Evolutionary conservation across 2,113 vertebrate species (phyloP).

Genomic region (Pitta sordida): DNA sequence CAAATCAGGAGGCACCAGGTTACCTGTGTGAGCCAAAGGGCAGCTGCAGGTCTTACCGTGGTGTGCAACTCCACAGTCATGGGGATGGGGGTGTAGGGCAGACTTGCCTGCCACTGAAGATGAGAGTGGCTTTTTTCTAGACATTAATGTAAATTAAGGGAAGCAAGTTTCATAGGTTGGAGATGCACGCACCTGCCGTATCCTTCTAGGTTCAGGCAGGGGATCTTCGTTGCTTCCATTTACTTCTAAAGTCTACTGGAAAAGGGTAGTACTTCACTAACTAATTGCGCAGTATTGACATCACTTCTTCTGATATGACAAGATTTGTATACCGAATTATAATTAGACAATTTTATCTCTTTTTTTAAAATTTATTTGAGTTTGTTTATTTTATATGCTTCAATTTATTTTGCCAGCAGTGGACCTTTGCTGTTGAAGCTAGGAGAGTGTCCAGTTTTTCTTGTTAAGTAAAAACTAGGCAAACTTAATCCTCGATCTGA

Average conservation of each 20-base stretch:
- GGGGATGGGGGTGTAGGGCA: no score
- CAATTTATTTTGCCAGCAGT: not conserved
- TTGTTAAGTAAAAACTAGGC: not conserved
- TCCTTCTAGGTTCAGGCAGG: not conserved
- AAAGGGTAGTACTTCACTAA: not conserved
- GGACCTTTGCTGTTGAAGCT: not conserved
- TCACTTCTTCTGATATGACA: not conserved
- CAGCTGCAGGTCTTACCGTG: accelerated
- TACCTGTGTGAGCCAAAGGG: not conserved
- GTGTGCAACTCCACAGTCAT: accelerated
- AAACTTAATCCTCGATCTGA: not conserved
- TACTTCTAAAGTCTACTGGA: not conserved
- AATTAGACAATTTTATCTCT: not conserved
- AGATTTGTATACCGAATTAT: not conserved
- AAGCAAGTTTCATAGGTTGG: not conserved
- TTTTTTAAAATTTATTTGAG: not conserved
- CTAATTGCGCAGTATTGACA: not conserved
- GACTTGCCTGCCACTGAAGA: not conserved
- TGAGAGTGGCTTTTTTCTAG: not conserved
- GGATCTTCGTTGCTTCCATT: not conserved
- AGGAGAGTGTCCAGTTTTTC: not conserved
- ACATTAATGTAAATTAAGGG: not conserved
- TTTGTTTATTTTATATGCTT: not conserved
- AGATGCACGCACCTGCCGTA: not conserved
- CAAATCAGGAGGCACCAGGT: not conserved